A percentile compares a stretch with the other conserved stretches of the same genome.
phyloP scores from a whole-genome alignment of 2,888 invertebrate species.

The Acleris laterana region DNA sequence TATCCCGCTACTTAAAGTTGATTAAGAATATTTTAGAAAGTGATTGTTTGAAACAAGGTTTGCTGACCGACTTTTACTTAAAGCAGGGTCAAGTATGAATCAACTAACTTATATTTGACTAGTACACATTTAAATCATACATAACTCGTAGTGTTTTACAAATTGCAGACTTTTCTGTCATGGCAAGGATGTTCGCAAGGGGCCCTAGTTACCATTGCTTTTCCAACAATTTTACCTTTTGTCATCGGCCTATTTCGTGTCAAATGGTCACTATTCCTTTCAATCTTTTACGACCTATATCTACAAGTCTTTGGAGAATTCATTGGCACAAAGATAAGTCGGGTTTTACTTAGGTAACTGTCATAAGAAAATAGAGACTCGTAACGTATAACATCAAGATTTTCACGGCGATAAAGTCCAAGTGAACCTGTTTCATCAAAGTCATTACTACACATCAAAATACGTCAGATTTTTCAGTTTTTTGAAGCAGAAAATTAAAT shows the following conservation, averaged over 20 bases:
- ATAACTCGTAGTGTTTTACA: background rate
- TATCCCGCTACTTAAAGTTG: no score
- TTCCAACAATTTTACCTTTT: background rate
- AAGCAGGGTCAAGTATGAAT: background rate
- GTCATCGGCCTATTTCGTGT: background rate
- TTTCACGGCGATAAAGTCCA: constrained; percentile 26
- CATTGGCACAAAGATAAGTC: constrained; percentile 46
- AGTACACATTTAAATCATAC: no score
- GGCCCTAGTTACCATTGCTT: background rate
- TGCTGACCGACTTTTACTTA: background rate
- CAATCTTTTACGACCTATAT: constrained; percentile 1
- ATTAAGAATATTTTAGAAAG: background rate
- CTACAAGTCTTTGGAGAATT: constrained; percentile 45
- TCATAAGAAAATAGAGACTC: background rate
- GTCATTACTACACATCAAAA: constrained; percentile 40
- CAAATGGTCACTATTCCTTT: background rate
- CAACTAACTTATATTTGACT: no score
- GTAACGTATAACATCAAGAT: background rate
- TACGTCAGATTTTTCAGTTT: background rate
- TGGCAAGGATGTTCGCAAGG: no score
- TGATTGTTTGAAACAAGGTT: background rate
- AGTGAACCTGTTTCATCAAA: constrained; percentile 47
- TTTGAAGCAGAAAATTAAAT: constrained; percentile 8
- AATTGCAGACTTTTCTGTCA: background rate
- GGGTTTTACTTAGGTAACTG: background rate